Conservation (phyloP, 2,797 vertebrate species). For the Neosilurus hyrtlii region DNA sequence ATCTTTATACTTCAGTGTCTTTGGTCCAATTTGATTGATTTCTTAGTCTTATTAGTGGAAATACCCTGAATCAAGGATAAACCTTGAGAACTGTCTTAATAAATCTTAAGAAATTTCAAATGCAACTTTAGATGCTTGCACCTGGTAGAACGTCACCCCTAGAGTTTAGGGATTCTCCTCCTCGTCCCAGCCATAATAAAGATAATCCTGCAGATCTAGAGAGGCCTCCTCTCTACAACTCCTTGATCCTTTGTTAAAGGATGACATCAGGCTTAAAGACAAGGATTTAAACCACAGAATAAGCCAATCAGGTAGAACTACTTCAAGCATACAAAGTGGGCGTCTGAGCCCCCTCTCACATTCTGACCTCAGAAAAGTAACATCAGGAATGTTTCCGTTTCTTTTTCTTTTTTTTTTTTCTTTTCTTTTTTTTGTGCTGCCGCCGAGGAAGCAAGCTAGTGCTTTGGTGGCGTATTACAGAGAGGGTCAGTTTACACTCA, state of each 20-base stretch:
- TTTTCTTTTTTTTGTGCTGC: slow-evolving; percentile 32
- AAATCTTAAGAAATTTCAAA: not conserved
- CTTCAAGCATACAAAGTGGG: slow-evolving; percentile 62
- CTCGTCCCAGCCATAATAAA: slow-evolving; percentile 54
- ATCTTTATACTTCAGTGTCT: not conserved
- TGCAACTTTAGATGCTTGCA: slow-evolving; percentile 53
- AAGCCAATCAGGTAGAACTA: slow-evolving; percentile 58
- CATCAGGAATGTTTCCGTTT: slow-evolving; percentile 63
- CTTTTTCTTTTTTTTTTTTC: slow-evolving; percentile 16
- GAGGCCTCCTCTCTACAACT: slow-evolving; percentile 51
- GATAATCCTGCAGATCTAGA: slow-evolving; percentile 66
- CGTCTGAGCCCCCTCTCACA: slow-evolving; percentile 68
- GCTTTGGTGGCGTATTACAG: slow-evolving; percentile 56
- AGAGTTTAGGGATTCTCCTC: slow-evolving; percentile 55
- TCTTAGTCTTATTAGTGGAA: not conserved
- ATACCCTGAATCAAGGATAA: not conserved
- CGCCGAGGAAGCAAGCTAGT: slow-evolving; percentile 34
- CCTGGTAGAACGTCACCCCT: slow-evolving; percentile 55
- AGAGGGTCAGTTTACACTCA: slow-evolving; percentile 55
- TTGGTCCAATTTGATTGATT: not conserved
- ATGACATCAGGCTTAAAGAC: slow-evolving; percentile 63
- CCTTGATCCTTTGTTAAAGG: slow-evolving; percentile 69
- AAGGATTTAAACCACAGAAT: slow-evolving; percentile 61
- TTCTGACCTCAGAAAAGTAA: slow-evolving; percentile 63
- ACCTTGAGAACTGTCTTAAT: not conserved